phyloP scores from a whole-genome alignment of 2,797 vertebrate species.

The Arctocebus calabarensis region DNA sequence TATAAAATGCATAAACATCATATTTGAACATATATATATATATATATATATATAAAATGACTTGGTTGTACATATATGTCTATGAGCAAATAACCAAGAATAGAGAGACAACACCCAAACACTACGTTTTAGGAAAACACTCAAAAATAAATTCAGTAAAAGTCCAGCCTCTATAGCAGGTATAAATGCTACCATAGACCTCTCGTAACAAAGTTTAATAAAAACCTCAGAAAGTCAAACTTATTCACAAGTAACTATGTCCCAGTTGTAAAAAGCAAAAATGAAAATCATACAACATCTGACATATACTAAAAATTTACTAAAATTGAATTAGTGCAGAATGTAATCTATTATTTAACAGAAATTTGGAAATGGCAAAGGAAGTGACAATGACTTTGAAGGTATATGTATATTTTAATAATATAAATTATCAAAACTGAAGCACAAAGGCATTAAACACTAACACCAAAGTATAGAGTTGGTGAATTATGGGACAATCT shows the following conservation, averaged over 20 bases:
- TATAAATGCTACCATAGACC: not conserved
- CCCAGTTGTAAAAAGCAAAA: not conserved
- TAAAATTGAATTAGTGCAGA: not conserved
- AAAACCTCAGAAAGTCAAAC: not conserved
- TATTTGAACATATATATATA: too few species aligned
- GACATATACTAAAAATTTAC: not conserved
- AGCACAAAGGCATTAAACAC: not conserved
- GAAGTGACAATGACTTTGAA: not conserved
- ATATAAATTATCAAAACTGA: constrained; percentile 25
- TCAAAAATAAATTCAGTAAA: not conserved
- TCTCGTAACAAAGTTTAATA: not conserved
- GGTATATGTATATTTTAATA: too few species aligned
- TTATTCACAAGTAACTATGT: not conserved
- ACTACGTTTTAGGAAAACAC: not conserved
- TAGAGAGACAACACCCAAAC: not conserved
- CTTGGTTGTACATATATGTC: too few species aligned
- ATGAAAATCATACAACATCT: not conserved
- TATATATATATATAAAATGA: too few species aligned
- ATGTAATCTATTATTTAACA: not conserved
- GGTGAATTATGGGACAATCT: not conserved
- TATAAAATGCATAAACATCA: too few species aligned
- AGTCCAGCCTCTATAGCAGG: not conserved
- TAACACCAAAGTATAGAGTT: not conserved
- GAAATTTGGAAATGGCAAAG: not conserved
- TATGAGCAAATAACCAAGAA: not conserved